Base-by-base conservation (phyloP, 1,140 invertebrate species). In the Drosophila burlai region DNA sequence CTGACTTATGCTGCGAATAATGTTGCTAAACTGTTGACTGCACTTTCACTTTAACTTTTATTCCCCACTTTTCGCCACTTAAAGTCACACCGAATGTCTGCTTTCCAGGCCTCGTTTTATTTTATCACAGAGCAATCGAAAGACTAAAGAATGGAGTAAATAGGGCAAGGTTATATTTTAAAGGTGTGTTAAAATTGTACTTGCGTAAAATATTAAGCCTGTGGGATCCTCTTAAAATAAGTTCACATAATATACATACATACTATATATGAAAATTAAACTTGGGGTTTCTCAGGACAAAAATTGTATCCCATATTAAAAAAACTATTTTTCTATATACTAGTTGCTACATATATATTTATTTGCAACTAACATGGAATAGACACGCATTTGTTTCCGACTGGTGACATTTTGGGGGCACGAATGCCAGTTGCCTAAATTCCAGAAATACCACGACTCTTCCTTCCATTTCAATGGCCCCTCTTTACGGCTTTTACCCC, bases 1-100 rank as follows among this genome's bases (percentile, higher is more conserved):
- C 81, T 76, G 84, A 83, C 84, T 89, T 89, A 81, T 89, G 80
- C 84, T 89, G 77, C 66, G 69, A 72, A 89, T 76, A 89, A 87
- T 87, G 76, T 89, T 76, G 77, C 74, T 89, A 83, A 89, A 83
- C 84, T 89, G 69, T 74, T 81, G 77, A 80, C 62, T 47, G 43
- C 63, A 63, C 57, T 69, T 65, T 68, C 54, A 55, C 80, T 78
- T 79, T 36, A 71, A 75, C 60, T 59, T 61, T 42, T 42, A 54
- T 58, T 61, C 10, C 10, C 16, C 60, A 26, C 58, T 40, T 59
- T 62, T 16, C 24, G 24, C 38, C 36, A 38, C 61, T 80, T 84
- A 54, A 58, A 84, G 57, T 64, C 60, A 43, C 40, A 10, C 49
- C 7, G 24, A 52, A 52, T 34, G 45, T 67, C 29, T 62, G 60